Evolutionary conservation across 2,888 invertebrate species (phyloP), one percentile per base, ranked within the genome.

Genomic region (Colostygia pectinataria): DNA sequence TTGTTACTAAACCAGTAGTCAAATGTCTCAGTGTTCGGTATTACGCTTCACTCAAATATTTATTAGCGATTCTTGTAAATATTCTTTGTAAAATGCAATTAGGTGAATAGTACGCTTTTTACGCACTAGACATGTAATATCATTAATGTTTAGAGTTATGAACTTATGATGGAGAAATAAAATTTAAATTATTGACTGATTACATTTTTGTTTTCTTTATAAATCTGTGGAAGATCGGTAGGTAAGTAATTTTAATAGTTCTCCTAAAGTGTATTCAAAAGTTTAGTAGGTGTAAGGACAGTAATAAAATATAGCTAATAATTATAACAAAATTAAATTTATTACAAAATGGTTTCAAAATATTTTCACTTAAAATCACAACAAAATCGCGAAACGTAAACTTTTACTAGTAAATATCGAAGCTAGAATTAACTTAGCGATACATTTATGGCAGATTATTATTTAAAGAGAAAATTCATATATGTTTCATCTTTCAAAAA

Each of bases 121-220:
- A 78, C 68, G 67, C 71, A 65, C 68, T 77, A 74, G 71, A 66
- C 59, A 73, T 78, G 70, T 72, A 78, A 71, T 70, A 68, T 65
- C 66, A 68, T 57, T 42, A 65, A 72, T 72, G 71, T 79, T 81
- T 80, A 80, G 72, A 73, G 61, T 61, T 68, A 70, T 68, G 20
- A 71, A n/a, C n/a, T n/a, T n/a, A n/a, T n/a, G n/a, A 71, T 66
- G 68, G 59, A 75, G 55, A 60, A 71, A 71, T 78, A 73, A 76
- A 77, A 77, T 66, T 75, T 83, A 85, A 84, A 82, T 83, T 86
- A 85, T 84, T 84, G 82, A 83, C 77, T 73, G 78, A 78, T 65
- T 66, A 58, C 37, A 50, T 53, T 34, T 60, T 66, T 37, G 43
- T 59, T 61, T 63, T 54, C 40, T 44, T 36, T 32, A n/a, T 10